Conservation (phyloP, 2,797 vertebrate species). For the Rallus crepitans region DNA sequence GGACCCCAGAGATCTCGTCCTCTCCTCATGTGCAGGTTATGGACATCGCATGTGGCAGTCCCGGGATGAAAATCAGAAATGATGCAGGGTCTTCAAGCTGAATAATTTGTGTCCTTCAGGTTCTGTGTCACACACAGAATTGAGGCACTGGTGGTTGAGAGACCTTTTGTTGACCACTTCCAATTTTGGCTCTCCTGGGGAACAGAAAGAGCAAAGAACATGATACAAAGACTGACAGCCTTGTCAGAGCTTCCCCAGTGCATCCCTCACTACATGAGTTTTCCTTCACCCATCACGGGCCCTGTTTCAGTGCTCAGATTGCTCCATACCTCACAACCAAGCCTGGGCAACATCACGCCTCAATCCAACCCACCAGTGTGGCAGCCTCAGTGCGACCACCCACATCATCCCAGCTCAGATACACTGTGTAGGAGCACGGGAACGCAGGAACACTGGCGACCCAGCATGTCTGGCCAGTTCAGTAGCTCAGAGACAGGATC, state of each 20-base stretch:
- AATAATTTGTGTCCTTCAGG: neutral
- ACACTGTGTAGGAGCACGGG: neutral
- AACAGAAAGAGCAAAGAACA: neutral
- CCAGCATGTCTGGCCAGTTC: rapidly evolving
- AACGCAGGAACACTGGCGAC: rapidly evolving
- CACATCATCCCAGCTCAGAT: neutral
- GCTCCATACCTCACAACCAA: neutral
- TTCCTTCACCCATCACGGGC: neutral
- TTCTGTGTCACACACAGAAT: neutral
- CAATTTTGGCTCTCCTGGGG: neutral
- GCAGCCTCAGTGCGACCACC: rapidly evolving
- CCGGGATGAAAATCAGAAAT: neutral
- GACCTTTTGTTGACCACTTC: neutral
- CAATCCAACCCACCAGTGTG: neutral
- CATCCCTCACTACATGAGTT: neutral
- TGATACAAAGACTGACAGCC: neutral
- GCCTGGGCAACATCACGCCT: neutral
- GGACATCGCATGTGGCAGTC: neutral
- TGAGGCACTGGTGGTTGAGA: neutral
- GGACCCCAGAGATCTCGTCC: neutral
- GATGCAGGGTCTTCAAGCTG: neutral
- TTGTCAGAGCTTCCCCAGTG: neutral
- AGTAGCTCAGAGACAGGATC: neutral
- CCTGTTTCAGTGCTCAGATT: neutral
- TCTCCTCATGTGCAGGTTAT: neutral